phyloP scores from a whole-genome alignment of 2,888 invertebrate species.

The Hermaeophaga mercurialis region DNA sequence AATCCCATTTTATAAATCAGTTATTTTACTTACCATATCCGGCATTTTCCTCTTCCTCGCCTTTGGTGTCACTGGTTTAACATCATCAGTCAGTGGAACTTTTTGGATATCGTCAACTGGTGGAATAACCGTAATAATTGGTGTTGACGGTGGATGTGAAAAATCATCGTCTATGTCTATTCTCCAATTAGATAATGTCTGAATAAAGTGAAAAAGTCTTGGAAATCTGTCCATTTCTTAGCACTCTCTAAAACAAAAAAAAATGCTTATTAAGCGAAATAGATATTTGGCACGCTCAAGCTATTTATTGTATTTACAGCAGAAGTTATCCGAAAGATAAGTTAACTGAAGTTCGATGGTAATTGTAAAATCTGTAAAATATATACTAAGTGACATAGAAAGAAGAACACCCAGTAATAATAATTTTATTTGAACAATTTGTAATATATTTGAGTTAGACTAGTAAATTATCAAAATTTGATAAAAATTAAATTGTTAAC shows the following conservation, averaged over 20 bases:
- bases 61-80: neutral
- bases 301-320: no score
- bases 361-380: no score
- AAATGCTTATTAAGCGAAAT: neutral
- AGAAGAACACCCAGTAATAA: no score
- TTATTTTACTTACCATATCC: neutral
- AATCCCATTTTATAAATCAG: no score
- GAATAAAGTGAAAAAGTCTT: constrained; percentile 46
- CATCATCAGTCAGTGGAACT: constrained; percentile 20
- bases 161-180: constrained; percentile 44
- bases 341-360: no score
- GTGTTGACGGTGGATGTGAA: constrained; percentile 45
- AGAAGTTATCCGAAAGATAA: no score
- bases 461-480: no score
- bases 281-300: no score
- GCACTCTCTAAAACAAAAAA: neutral
- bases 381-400: no score
- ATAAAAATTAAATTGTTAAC: no score
- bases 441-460: no score
- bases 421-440: no score
- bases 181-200: constrained; percentile 48
- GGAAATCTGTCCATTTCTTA: constrained; percentile 41
- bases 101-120: constrained; percentile 47
- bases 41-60: neutral
- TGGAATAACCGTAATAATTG: constrained; percentile 53